A percentile compares a stretch with the other conserved stretches of the same genome.
Evolutionary conservation across 2,113 vertebrate genomes (phyloP).

Genomic region (Poeciliopsis prolifica): DNA sequence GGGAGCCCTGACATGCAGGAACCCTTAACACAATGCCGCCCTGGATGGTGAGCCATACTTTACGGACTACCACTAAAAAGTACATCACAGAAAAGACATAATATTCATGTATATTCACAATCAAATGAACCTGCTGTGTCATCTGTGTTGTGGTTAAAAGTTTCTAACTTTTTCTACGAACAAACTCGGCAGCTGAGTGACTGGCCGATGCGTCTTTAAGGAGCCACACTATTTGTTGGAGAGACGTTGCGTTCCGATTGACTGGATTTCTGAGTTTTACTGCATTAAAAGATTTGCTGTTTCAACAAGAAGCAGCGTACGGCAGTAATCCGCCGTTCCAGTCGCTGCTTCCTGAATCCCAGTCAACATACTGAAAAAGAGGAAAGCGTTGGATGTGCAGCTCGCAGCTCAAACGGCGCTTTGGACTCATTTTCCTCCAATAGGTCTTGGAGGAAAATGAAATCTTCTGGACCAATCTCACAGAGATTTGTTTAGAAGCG

Average conservation of each 20-base stretch:
- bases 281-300: slow-evolving; percentile 22
- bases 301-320: slow-evolving; percentile 19
- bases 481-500: slow-evolving; percentile 27
- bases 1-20: too few species aligned
- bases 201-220: not conserved
- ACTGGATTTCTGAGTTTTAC: slow-evolving; percentile 21
- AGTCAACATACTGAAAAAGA: slow-evolving; percentile 14
- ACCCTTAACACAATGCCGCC: not conserved
- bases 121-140: not conserved
- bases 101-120: not conserved
- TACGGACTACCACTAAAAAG: not conserved
- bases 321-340: slow-evolving; percentile 43
- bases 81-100: not conserved
- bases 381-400: slow-evolving; percentile 35
- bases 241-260: slow-evolving; percentile 13
- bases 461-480: slow-evolving; percentile 29
- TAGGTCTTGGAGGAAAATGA: not conserved
- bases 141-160: not conserved
- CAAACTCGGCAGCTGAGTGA: not conserved
- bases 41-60: not conserved
- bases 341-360: slow-evolving; percentile 32
- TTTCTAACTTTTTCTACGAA: not conserved
- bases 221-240: slow-evolving; percentile 23
- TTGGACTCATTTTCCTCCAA: slow-evolving; percentile 35
- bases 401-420: slow-evolving; percentile 24